Percentiles rank a stretch among this genome's conserved stretches.
These are phyloP conservation scores for Aplodontia rufa DNA, from an alignment of 2,113 vertebrate genomes.

Conservation along the genomic window DNA sequence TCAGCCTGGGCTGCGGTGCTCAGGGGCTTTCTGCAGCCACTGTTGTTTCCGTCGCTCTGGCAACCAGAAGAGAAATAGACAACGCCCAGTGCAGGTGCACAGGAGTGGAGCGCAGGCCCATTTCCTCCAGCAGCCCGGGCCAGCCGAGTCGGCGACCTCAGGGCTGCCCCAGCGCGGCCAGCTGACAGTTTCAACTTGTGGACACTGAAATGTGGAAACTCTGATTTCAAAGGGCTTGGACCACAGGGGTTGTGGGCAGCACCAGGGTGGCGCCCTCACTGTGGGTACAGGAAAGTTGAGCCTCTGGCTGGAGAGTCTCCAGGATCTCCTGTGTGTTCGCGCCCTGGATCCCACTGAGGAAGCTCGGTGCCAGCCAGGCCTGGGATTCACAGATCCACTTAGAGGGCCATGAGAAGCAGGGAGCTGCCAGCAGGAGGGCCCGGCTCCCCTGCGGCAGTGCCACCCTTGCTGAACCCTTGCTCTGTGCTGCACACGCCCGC, in stretches of 20 bases:
- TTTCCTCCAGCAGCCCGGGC: slow-evolving; percentile 39
- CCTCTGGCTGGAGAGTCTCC: background rate
- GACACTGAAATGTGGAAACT: background rate
- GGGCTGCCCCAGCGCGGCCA: background rate
- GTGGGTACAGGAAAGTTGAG: background rate
- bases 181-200: background rate
- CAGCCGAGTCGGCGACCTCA: background rate
- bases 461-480: background rate
- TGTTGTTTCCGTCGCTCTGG: slow-evolving; percentile 68
- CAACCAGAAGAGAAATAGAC: slow-evolving; percentile 67
- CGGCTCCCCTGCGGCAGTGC: background rate
- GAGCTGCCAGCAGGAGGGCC: background rate
- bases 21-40: slow-evolving; percentile 58
- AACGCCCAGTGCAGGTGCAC: slow-evolving; percentile 74
- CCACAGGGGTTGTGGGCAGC: background rate
- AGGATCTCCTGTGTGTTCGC: background rate
- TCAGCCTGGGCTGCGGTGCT: background rate
- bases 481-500: rapidly evolving
- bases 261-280: rapidly evolving
- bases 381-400: background rate
- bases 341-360: background rate
- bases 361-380: background rate
- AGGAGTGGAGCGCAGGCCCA: background rate
- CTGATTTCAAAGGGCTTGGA: background rate
- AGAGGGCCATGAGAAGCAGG: background rate